Base-by-base conservation (phyloP, 2,888 invertebrate genomes). In the Eledona agricola region DNA sequence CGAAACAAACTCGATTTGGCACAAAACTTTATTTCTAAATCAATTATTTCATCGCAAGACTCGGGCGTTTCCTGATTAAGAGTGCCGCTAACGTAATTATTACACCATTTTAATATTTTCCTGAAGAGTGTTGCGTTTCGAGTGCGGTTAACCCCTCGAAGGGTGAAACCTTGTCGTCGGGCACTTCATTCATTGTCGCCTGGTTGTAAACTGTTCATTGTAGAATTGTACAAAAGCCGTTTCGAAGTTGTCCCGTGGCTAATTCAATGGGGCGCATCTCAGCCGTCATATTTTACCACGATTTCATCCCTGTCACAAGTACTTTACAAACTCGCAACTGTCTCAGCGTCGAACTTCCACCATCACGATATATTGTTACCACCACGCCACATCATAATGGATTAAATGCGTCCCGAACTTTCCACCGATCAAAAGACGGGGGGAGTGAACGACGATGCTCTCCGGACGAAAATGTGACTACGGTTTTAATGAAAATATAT, bases 231-330 rank as follows among this genome's bases (percentile, higher is more conserved):
- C 52, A 53, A 53, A 47, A 26, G 52, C 35, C 16, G 26, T 53
- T 46, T 15, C 23, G 46, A 38, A 20, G 32, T 31, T 45, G 51
- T 51, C 38, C 55, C 51, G 50, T 50, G 46, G 38, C 32, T 51
- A 55, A 55, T 55, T 55, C 51, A 50, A 55, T 55, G 45, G 54
- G 49, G 43, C 34, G 37, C 32, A 34, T 22, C 43, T 35, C 42
- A 31, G 50, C 28, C 35, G 32, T 49, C 52, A 52, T 55, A 58
- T 58, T 58, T 58, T 58, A 55, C 29, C 31, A 42, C 52, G 55
- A 58, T 58, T 55, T 55, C 58, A 58, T 55, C 49, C 55, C 40
- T 55, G 58, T 52, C 55, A 55, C 17, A 37, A 51, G 51, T 42
- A 31, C 52, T 40, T 53, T 47, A 34, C 40, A 19, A 53, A 40